A percentile compares a stretch with the other conserved stretches of the same genome.
phyloP scores from a whole-genome alignment of 1,140 invertebrate species.

The Pogonomyrmex barbatus region DNA sequence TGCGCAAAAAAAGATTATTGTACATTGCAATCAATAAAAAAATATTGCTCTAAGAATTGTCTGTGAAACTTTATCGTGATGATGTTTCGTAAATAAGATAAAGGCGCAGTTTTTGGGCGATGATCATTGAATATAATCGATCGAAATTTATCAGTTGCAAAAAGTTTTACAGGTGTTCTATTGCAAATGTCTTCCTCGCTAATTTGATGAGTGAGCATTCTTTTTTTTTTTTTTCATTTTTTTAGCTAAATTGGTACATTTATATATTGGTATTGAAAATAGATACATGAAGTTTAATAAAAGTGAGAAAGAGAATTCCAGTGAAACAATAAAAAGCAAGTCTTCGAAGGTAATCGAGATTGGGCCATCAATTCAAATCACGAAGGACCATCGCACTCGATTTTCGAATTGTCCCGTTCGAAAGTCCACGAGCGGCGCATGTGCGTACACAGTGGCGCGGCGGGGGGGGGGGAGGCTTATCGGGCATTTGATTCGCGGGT shows the following conservation, averaged over 20 bases:
- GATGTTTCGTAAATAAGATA: not conserved
- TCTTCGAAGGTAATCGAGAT: too few species aligned
- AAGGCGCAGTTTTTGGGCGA: not conserved
- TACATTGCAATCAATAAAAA: constrained; percentile 55
- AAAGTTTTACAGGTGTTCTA: not conserved
- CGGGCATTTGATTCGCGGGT: constrained; percentile 3
- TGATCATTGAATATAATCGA: not conserved
- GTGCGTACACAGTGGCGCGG: not conserved
- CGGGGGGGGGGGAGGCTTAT: not conserved
- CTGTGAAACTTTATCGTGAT: not conserved
- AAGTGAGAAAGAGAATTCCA: too few species aligned
- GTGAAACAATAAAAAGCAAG: too few species aligned
- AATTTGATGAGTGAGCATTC: too few species aligned
- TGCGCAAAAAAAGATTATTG: constrained; percentile 54
- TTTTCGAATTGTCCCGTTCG: not conserved
- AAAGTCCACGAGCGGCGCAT: constrained; percentile 12
- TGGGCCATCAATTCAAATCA: too few species aligned
- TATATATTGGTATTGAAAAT: too few species aligned
- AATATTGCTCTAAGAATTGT: constrained; percentile 22
- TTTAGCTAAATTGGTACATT: too few species aligned
- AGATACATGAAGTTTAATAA: too few species aligned
- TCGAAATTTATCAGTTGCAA: not conserved
- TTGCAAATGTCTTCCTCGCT: too few species aligned
- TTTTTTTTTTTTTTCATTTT: too few species aligned
- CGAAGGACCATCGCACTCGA: too few species aligned